phyloP scores from a whole-genome alignment of 2,113 vertebrate species.

The Motacilla alba region DNA sequence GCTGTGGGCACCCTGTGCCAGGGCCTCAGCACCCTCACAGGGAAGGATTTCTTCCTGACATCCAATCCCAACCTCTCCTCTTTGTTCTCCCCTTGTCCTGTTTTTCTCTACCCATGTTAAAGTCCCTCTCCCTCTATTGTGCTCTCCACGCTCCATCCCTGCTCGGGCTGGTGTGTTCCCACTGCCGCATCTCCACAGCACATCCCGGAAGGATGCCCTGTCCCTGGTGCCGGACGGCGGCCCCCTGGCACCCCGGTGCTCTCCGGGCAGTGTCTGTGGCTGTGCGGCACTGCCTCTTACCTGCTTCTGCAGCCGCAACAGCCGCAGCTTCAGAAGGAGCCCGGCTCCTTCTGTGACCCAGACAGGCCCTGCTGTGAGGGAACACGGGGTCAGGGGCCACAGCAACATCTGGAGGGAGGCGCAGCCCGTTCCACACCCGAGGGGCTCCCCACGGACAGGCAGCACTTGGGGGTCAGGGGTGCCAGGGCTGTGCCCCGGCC shows the following conservation, averaged over 20 bases:
- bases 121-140: background rate
- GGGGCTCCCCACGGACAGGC: background rate
- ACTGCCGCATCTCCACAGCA: background rate
- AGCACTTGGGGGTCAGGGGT: background rate
- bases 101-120: background rate
- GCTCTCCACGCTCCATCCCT: background rate
- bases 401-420: conserved; percentile 20
- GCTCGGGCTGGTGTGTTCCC: background rate
- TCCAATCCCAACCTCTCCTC: background rate
- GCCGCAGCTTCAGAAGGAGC: background rate
- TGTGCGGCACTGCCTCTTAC: background rate
- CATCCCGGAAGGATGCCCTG: background rate
- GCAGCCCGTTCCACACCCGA: background rate
- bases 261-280: background rate
- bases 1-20: background rate
- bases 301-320: accelerated
- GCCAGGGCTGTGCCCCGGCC: background rate
- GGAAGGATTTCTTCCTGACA: background rate
- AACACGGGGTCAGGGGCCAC: conserved; percentile 34
- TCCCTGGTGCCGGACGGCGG: background rate
- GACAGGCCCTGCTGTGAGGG: conserved; percentile 6
- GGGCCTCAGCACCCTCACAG: accelerated
- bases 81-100: background rate
- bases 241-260: accelerated
- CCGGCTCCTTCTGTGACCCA: background rate